Percentiles rank a stretch among this genome's conserved stretches.
These are phyloP conservation scores for Zaprionus vittiger DNA, from an alignment of 1,140 invertebrate species.

Conservation along the genomic window DNA sequence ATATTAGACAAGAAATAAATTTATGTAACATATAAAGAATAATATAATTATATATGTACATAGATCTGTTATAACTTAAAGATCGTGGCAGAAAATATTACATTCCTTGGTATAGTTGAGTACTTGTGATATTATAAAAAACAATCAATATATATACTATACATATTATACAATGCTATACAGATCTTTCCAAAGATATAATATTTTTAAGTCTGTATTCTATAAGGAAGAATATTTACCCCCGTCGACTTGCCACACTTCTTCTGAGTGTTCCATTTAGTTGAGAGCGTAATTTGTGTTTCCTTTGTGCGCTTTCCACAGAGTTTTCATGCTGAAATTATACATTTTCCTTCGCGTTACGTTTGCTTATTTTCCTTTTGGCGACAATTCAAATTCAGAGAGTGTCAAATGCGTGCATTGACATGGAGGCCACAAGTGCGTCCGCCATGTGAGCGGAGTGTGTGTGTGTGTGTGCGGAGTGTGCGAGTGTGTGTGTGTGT, in stretches of 20 bases:
- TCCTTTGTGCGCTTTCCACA: slow-evolving; percentile 53
- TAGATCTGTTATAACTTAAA: too few species aligned
- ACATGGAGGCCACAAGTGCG: slow-evolving; percentile 72
- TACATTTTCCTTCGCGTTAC: slow-evolving; percentile 46
- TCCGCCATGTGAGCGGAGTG: slow-evolving; percentile 19
- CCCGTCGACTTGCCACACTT: neutral
- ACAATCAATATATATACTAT: too few species aligned
- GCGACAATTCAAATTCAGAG: slow-evolving; percentile 75
- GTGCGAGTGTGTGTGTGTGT: slow-evolving; percentile 31
- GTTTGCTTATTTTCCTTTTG: slow-evolving; percentile 58
- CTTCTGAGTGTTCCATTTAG: slow-evolving; percentile 56
- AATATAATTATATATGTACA: too few species aligned
- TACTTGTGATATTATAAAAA: too few species aligned
- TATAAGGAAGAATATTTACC: neutral
- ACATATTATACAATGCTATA: too few species aligned
- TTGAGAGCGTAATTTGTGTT: slow-evolving; percentile 71
- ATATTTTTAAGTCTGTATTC: neutral
- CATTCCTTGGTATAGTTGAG: too few species aligned
- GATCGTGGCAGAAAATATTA: too few species aligned
- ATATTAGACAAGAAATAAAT: too few species aligned
- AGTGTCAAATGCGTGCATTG: slow-evolving; percentile 77
- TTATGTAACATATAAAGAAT: too few species aligned
- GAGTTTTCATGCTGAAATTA: slow-evolving; percentile 52
- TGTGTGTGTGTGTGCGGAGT: neutral
- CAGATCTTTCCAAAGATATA: neutral